These are phyloP conservation scores for Habroteleia sp. DNA, from an alignment of 2,888 invertebrate species.

Conservation along the genomic window DNA sequence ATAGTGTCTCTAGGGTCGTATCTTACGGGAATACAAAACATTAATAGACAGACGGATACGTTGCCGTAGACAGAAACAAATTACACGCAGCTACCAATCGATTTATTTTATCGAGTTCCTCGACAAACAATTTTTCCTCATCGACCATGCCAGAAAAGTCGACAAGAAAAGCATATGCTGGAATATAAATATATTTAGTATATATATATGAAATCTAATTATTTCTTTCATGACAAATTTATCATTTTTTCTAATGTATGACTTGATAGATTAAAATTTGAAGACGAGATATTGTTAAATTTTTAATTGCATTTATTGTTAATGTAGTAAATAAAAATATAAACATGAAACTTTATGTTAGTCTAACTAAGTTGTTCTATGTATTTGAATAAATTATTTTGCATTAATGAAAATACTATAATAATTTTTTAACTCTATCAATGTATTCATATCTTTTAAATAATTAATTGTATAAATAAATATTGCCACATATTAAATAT, in stretches of 20 bases:
- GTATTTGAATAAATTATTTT: too few species aligned
- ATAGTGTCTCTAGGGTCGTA: conserved; percentile 76
- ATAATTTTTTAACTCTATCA: too few species aligned
- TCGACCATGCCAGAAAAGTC: conserved; percentile 39
- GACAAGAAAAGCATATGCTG: conserved; percentile 36
- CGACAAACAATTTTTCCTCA: conserved; percentile 63
- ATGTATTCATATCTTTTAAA: too few species aligned
- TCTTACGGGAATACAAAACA: conserved; percentile 78
- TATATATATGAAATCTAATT: conserved; percentile 34
- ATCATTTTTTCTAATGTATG: not conserved
- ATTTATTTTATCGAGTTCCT: conserved; percentile 72
- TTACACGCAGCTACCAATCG: conserved; percentile 74
- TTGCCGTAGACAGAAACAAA: conserved; percentile 77
- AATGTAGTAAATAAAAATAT: too few species aligned
- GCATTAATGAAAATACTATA: too few species aligned
- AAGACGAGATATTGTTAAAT: too few species aligned
- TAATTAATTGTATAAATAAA: too few species aligned
- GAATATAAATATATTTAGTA: conserved; percentile 27
- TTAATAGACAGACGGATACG: conserved; percentile 78
- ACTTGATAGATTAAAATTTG: too few species aligned
- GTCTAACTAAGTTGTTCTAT: too few species aligned
- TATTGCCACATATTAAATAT: too few species aligned
- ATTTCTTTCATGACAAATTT: not conserved
- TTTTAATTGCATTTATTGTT: too few species aligned
- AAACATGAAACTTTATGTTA: too few species aligned